Conservation (phyloP, 92 coral and sea anemone species). For the Plumapathes pennacea region DNA sequence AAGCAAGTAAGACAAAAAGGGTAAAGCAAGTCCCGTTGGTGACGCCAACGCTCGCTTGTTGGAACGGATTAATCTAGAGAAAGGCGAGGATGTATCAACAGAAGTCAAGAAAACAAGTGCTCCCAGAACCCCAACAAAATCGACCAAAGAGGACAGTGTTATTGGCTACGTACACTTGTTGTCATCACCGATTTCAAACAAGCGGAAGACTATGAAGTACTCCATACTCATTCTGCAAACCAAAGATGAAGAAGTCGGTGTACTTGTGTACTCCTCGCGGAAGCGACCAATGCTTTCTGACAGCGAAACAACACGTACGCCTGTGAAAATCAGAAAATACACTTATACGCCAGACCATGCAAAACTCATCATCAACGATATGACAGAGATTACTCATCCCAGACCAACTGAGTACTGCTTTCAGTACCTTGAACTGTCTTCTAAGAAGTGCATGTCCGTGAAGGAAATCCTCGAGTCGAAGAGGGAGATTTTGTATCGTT, state of each 20-base stretch:
- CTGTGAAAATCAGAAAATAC: conserved; percentile 13
- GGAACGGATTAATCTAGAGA: too few species aligned
- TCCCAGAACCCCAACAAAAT: too few species aligned
- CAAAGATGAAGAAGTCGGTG: conserved; percentile 20
- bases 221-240: conserved; percentile 48
- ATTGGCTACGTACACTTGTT: conserved; percentile 52
- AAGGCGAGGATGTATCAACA: too few species aligned
- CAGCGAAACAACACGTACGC: conserved; percentile 22
- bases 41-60: too few species aligned
- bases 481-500: conserved; percentile 13
- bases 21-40: too few species aligned
- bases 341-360: conserved; percentile 15
- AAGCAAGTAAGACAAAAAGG: too few species aligned
- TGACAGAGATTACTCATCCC: conserved; percentile 25
- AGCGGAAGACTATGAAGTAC: conserved; percentile 38
- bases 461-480: conserved; percentile 9
- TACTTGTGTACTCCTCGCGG: conserved; percentile 21
- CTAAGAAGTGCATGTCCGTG: conserved; percentile 2
- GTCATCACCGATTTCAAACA: conserved; percentile 36
- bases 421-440: conserved; percentile 13
- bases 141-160: too few species aligned
- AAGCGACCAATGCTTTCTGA: conserved; percentile 41
- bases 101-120: too few species aligned
- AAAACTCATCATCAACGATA: conserved; percentile 7
- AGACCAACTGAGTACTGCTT: conserved; percentile 15